Percentiles rank a stretch among this genome's conserved stretches.
These are phyloP conservation scores for Eubucco bourcierii DNA, from an alignment of 2,113 vertebrate genomes.

Conservation along the genomic window DNA sequence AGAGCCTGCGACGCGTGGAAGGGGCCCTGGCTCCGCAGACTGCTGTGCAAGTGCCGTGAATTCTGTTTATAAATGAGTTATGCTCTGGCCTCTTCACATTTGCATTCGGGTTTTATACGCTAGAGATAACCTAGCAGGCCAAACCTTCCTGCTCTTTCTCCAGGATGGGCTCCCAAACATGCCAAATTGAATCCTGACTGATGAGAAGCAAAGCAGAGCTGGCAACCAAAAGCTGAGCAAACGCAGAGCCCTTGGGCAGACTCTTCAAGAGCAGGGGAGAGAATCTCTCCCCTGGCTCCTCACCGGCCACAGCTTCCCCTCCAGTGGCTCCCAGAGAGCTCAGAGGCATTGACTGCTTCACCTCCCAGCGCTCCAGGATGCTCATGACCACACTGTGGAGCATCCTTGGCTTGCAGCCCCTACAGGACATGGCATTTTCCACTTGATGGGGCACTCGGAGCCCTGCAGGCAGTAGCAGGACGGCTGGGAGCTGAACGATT, in stretches of 20 bases:
- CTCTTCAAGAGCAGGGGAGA: neutral
- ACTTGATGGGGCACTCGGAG: neutral
- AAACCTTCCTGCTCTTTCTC: conserved; percentile 1
- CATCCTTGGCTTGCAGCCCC: neutral
- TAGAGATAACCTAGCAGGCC: conserved; percentile 4
- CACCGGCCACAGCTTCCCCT: rapidly evolving
- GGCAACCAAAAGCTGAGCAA: conserved; percentile 39
- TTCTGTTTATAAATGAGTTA: conserved; percentile 51
- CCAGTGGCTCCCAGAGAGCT: rapidly evolving
- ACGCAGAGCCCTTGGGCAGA: neutral
- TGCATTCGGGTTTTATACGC: conserved; percentile 6
- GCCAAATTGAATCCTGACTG: conserved; percentile 6
- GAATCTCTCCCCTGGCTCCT: neutral
- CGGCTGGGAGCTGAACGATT: rapidly evolving
- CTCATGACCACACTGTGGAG: rapidly evolving
- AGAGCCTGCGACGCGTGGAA: neutral
- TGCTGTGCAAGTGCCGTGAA: conserved; percentile 36
- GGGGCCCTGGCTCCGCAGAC: neutral
- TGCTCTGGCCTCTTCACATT: conserved; percentile 28
- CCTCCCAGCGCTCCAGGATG: rapidly evolving
- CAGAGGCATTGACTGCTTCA: rapidly evolving
- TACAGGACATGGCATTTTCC: neutral
- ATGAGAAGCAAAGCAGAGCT: conserved; percentile 30
- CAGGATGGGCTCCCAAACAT: neutral
- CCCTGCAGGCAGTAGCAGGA: neutral